Conservation (phyloP, 2,113 vertebrate species). For the Vulpes lagopus region DNA sequence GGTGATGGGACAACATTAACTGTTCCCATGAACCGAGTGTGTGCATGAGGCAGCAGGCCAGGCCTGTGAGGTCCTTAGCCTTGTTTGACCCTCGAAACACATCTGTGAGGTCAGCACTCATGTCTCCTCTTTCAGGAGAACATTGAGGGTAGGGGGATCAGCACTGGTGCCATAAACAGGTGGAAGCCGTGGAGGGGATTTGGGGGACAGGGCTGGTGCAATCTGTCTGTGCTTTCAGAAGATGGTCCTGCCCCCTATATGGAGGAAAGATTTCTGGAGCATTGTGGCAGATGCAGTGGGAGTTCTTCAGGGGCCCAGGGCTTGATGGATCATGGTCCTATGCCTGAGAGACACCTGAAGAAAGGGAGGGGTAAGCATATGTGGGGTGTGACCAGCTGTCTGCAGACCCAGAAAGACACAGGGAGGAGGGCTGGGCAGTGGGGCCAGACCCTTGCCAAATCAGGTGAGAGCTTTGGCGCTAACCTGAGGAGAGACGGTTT, state of each 20-base stretch:
- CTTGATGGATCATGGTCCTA: background rate
- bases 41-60: rapidly evolving
- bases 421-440: background rate
- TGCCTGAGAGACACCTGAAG: background rate
- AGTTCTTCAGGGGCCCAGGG: background rate
- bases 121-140: background rate
- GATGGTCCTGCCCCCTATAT: background rate
- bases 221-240: background rate
- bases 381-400: background rate
- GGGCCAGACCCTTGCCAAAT: background rate
- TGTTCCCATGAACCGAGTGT: background rate
- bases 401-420: rapidly evolving
- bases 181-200: background rate
- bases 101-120: background rate
- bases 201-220: too few relatives aligned
- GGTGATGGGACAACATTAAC: too few relatives aligned
- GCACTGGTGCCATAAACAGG: background rate
- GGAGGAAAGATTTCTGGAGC: background rate
- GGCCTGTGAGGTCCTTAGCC: background rate
- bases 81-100: background rate
- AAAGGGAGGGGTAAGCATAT: rapidly evolving
- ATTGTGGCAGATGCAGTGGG: rapidly evolving
- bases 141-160: background rate
- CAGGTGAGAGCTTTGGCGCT: background rate
- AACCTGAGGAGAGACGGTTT: background rate